Evolutionary conservation across 2,113 vertebrate genomes (phyloP).

Genomic region (Actenoides lindsayi): DNA sequence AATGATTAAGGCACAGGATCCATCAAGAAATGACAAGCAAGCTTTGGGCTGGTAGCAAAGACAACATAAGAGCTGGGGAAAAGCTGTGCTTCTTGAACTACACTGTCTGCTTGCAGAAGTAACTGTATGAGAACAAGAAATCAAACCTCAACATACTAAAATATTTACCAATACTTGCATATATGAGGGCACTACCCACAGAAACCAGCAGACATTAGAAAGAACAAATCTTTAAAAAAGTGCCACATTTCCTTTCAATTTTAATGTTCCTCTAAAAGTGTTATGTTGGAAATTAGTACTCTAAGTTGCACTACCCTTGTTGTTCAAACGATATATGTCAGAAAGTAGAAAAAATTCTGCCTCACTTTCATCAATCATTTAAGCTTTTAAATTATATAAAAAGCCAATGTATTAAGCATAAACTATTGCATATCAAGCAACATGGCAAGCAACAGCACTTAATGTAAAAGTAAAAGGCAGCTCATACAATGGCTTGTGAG

Average conservation of each 20-base stretch:
- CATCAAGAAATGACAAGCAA: slow-evolving; percentile 33
- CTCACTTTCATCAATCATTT: background rate
- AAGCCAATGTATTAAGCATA: background rate
- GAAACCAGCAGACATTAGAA: background rate
- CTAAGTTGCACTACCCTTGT: background rate
- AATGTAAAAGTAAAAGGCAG: background rate
- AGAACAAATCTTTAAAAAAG: background rate
- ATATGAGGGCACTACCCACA: background rate
- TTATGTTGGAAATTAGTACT: background rate
- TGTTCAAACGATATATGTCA: background rate
- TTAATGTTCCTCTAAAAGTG: background rate
- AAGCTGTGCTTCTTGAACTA: background rate
- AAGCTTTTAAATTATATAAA: background rate
- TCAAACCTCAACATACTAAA: background rate
- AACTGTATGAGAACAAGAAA: background rate
- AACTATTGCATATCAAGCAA: background rate
- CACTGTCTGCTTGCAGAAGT: background rate
- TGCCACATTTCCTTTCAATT: background rate
- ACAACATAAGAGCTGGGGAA: background rate
- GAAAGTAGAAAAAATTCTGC: background rate
- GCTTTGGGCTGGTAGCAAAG: slow-evolving; percentile 13
- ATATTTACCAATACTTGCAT: background rate
- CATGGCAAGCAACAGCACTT: background rate
- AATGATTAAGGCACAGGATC: slow-evolving; percentile 1
- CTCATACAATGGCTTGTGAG: background rate